Percentiles rank a stretch among this genome's conserved stretches.
These are phyloP conservation scores for Atta texana DNA, from an alignment of 1,140 invertebrate species.

Conservation along the genomic window DNA sequence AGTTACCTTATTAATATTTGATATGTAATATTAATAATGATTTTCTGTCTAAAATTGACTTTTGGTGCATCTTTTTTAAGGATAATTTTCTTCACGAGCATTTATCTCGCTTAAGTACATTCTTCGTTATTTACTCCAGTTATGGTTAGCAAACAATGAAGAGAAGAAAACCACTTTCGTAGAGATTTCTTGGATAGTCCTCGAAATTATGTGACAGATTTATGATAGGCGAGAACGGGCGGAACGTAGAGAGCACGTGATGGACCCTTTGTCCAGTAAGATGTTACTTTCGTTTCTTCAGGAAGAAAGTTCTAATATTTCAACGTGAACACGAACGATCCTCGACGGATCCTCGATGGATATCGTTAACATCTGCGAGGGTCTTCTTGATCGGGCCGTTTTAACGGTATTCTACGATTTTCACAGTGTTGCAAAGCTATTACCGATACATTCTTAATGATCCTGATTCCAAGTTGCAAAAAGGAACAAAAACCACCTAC, in stretches of 20 bases:
- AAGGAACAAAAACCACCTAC: not conserved
- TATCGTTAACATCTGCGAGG: not conserved
- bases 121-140: conserved; percentile 18
- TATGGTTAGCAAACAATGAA: conserved; percentile 13
- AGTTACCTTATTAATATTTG: not conserved
- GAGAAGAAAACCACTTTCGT: not conserved
- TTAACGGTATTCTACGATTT: not conserved
- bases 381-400: not conserved
- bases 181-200: not conserved
- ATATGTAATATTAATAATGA: not conserved
- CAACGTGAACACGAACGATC: not conserved
- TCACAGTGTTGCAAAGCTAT: not conserved
- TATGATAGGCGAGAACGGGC: not conserved
- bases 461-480: not conserved
- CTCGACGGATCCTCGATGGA: not conserved
- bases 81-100: not conserved
- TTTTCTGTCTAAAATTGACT: not conserved
- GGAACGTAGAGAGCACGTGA: not conserved
- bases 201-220: conserved; percentile 25
- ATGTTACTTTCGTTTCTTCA: conserved; percentile 15
- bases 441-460: not conserved
- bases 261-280: not conserved
- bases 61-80: not conserved
- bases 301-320: conserved; percentile 12
- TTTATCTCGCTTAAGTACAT: conserved; percentile 21